Evolutionary conservation across 92 coral and sea anemone genomes (phyloP), one percentile per base, ranked within the genome.

Genomic region (Parazoanthus swiftii): DNA sequence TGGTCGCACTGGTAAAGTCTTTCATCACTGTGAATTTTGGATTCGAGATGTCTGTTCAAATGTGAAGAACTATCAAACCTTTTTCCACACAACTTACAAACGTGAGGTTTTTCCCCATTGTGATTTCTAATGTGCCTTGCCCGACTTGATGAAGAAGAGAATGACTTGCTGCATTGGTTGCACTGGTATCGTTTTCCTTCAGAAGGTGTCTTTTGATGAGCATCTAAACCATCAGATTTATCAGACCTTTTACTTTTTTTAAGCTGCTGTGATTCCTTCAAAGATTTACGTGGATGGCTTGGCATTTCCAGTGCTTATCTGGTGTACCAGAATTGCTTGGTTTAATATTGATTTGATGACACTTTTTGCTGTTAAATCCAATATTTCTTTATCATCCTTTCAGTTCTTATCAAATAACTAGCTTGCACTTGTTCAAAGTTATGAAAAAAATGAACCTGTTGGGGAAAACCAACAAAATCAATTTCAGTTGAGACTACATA

Each of bases 51-150:
- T 39, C 81, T 77, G 81, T 33, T 77, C 81, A 77, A 77, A 77
- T 77, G 81, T 21, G 81, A 77, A 39, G 54, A 38, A 25, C 54
- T 39, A 23, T 42, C 29, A 3, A 77, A 42, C 26, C 50, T 18
- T 48, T 77, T 77, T 42, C 58, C 56, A 77, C 81, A 77, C n/a
- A 77, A 50, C 21, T 77, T 42, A 44, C 81, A 77, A 77, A 77
- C 8, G 29, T 77, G 81, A 21, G 81, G 81, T 77, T 18, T 39
- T 23, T 38, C 48, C n/a, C 80, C 81, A 44, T 44, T 48, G 11
- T 77, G 58, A 21, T 7, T 44, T 77, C 81, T 77, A 25, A 77
- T 20, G 59, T 77, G 81, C 59, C 26, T 77, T 3, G 11, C 15
- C 13, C 51, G 23, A 9, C 37, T 77, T 4, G 81, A 77, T 20